Base-by-base conservation (phyloP, 2,113 vertebrate genomes). In the Tupaia chinensis region DNA sequence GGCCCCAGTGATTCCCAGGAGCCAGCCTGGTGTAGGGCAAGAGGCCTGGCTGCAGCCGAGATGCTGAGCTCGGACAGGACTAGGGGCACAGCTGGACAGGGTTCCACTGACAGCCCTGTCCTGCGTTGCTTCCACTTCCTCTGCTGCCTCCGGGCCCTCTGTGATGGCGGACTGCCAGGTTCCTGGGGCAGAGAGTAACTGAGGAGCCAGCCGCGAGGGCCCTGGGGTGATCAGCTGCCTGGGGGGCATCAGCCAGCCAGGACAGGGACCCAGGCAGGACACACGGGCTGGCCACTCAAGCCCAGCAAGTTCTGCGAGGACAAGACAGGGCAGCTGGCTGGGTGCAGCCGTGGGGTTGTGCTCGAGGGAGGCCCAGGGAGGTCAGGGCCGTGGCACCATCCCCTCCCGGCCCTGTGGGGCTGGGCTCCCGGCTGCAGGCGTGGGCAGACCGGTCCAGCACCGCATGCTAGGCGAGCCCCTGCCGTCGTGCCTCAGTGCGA, bases 191-290 rank as follows among this genome's bases (percentile, higher is more conserved):
- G 34, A 4, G 60, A 29, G 87, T 2, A 1, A 32, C 22, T 11
- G 3, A 20, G 22, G 54, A 1, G 5, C 15, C 14, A 5, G 61
- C 19, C 0, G 0, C 17, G 0, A 6, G 74, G 4, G 5, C 66
- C 34, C 5, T 0, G 19, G n/a, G 20, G 56, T 1, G 11, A 25
- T 9, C 8, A 15, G 56, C 9, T 9, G 2, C 72, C 53, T 14
- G n/a, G 29, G n/a, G 61, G 53, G 4, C 3, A 1, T 3, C 19
- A 0, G 9, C 11, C 78, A 14, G 3, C 0, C 1, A 1, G 23
- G 56, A 23, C 7, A 44, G 1, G 20, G 23, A 5, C 20, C 54
- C 4, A 1, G 0, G 19, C 1, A 22, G 72, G 78, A 73, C 56
- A 1, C 1, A 3, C 5, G 1, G 29, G 13, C 2, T 3, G n/a